Conservation (phyloP, 2,797 vertebrate genomes). For the Fistularia commersonii region DNA sequence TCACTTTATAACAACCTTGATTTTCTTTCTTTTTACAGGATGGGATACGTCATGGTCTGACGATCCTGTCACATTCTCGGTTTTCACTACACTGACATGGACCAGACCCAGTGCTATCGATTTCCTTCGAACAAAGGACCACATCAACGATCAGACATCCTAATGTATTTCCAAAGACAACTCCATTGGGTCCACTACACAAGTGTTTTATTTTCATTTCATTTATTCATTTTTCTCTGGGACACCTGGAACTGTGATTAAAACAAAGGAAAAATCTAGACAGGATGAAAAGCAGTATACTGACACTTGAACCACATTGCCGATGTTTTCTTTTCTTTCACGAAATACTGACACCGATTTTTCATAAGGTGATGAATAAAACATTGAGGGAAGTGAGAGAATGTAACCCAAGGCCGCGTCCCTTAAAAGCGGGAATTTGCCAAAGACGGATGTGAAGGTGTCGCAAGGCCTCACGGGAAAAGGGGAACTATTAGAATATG, state of each 20-base stretch:
- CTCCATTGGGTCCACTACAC: constrained; percentile 5
- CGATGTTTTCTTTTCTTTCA: constrained; percentile 5
- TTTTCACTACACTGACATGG: constrained; percentile 30
- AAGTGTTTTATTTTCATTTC: background rate
- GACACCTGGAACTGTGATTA: constrained; percentile 33
- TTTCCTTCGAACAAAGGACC: constrained; percentile 27
- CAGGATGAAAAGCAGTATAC: background rate
- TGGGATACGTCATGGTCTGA: constrained; percentile 15
- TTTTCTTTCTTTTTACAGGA: constrained; percentile 7
- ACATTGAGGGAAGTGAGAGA: background rate
- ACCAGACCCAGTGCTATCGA: constrained; percentile 10
- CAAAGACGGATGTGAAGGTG: constrained; percentile 24
- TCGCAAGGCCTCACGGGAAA: constrained; percentile 9
- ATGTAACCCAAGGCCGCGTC: constrained; percentile 9
- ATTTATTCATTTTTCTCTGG: background rate
- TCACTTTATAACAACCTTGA: background rate
- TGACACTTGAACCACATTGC: constrained; percentile 4
- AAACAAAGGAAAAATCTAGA: constrained; percentile 16
- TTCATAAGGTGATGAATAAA: background rate
- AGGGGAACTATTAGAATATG: constrained; percentile 59
- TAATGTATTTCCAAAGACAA: constrained; percentile 4
- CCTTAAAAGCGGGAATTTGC: constrained; percentile 27
- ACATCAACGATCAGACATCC: constrained; percentile 27
- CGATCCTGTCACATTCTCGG: constrained; percentile 12
- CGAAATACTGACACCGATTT: constrained; percentile 1